Conservation (phyloP, 2,113 vertebrate genomes). For the Semicossyphus pulcher region DNA sequence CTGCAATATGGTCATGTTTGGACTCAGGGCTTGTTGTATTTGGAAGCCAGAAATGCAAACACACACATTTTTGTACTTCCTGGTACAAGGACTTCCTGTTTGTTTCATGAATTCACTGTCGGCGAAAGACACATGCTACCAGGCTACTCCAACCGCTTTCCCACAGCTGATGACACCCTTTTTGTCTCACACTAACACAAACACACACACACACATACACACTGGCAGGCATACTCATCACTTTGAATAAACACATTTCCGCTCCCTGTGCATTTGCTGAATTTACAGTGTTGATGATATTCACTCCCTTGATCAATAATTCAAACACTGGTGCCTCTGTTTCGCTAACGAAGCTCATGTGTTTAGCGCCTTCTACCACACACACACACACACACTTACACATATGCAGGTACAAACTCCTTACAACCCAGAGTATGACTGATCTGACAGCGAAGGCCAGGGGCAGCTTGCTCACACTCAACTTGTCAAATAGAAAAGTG, state of each 20-base stretch:
- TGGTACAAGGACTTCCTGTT: background rate
- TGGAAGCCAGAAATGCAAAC: background rate
- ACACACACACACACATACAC: conserved; percentile 14
- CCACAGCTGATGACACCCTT: conserved; percentile 15
- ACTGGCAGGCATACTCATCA: conserved; percentile 10
- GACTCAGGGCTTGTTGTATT: conserved; percentile 24
- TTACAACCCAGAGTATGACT: background rate
- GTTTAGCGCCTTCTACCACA: conserved; percentile 1
- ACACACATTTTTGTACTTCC: background rate
- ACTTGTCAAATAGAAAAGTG: conserved; percentile 35
- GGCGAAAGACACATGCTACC: background rate
- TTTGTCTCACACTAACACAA: background rate
- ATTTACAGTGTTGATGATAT: conserved; percentile 57
- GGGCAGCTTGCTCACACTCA: conserved; percentile 40
- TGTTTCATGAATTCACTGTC: background rate
- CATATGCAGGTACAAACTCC: conserved; percentile 7
- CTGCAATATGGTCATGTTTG: conserved; percentile 57
- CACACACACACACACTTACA: conserved; percentile 22
- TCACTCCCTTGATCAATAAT: conserved; percentile 77
- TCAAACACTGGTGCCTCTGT: conserved; percentile 60
- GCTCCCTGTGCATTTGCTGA: conserved; percentile 49
- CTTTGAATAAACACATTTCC: conserved; percentile 51
- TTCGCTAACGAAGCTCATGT: conserved; percentile 48
- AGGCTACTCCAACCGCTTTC: background rate
- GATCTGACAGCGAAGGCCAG: conserved; percentile 32